These are phyloP conservation scores for Pseudomyrmex flavicornis DNA, from an alignment of 1,140 invertebrate species.

Conservation along the genomic window DNA sequence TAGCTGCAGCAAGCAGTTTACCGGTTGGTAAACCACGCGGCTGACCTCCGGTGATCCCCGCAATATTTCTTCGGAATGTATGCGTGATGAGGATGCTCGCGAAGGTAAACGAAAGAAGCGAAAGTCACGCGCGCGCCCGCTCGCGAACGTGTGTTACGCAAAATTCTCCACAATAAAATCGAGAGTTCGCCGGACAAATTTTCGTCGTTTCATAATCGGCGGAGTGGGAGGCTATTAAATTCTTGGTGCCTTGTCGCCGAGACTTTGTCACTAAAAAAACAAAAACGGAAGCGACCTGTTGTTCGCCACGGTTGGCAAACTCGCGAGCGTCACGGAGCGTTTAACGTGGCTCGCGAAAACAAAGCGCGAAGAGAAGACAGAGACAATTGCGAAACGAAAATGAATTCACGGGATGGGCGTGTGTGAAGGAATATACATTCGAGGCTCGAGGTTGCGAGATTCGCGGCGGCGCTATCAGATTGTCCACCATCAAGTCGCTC, in stretches of 20 bases:
- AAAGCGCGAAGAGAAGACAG: background rate
- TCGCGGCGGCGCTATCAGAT: slow-evolving; percentile 8
- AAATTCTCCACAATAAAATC: slow-evolving; percentile 49
- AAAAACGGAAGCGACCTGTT: slow-evolving; percentile 38
- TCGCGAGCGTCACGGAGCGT: slow-evolving; percentile 29
- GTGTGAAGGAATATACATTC: too few species aligned
- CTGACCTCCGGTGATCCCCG: background rate
- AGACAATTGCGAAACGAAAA: background rate
- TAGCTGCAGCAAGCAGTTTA: background rate
- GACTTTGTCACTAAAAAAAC: too few species aligned
- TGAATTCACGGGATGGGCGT: too few species aligned
- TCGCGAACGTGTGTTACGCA: slow-evolving; percentile 19
- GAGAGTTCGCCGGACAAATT: slow-evolving; percentile 44
- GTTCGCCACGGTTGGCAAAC: slow-evolving; percentile 27
- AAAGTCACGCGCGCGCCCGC: slow-evolving; percentile 28
- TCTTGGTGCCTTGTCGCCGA: background rate
- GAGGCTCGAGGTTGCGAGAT: background rate
- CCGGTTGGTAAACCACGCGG: background rate
- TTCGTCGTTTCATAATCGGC: slow-evolving; percentile 34
- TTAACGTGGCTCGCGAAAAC: background rate
- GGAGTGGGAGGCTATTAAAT: slow-evolving; percentile 9
- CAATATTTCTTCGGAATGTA: background rate
- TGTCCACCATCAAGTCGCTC: slow-evolving; percentile 39
- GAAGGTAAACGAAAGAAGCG: slow-evolving; percentile 36
- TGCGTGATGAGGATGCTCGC: slow-evolving; percentile 25